A percentile compares a stretch with the other conserved stretches of the same genome.
Evolutionary conservation across 2,113 vertebrate genomes (phyloP).

Genomic region (Orientallactaga bullata): DNA sequence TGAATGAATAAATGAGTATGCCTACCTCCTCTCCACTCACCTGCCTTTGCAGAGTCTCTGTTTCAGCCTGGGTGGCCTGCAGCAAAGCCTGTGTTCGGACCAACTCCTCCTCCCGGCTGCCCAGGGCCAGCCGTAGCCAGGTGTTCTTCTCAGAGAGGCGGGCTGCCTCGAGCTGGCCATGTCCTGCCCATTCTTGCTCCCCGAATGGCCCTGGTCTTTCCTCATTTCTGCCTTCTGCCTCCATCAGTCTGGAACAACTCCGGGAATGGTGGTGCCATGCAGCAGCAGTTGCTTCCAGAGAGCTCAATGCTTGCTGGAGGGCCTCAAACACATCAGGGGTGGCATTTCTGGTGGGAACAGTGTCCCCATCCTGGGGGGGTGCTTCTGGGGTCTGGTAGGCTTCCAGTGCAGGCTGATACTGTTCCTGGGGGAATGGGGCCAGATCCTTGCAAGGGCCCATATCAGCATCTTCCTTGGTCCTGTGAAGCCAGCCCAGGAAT

Average conservation of each 20-base stretch:
- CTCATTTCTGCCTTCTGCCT: neutral
- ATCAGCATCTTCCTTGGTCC: neutral
- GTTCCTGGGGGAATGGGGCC: neutral
- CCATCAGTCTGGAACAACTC: neutral
- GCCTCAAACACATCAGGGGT: slow-evolving; percentile 84
- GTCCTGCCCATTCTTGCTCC: slow-evolving; percentile 46
- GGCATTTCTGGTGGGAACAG: neutral
- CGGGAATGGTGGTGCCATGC: slow-evolving; percentile 84
- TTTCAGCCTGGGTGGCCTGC: slow-evolving; percentile 85
- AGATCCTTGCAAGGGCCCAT: neutral
- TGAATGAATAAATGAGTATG: neutral
- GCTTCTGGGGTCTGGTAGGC: neutral
- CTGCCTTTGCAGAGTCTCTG: slow-evolving; percentile 86
- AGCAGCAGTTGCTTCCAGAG: slow-evolving; percentile 90
- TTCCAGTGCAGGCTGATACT: neutral
- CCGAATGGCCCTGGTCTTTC: slow-evolving; percentile 50
- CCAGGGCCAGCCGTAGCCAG: slow-evolving; percentile 79
- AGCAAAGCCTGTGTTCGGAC: slow-evolving; percentile 75
- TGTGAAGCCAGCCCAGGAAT: neutral
- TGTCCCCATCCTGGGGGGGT: neutral
- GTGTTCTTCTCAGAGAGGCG: slow-evolving; percentile 83
- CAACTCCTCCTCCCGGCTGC: slow-evolving; percentile 86
- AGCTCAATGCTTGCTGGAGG: slow-evolving; percentile 90
- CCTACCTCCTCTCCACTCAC: slow-evolving; percentile 70
- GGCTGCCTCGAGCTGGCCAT: slow-evolving; percentile 77